Evolutionary conservation across 35 echinoderm and acorn worm genomes (phyloP).

Genomic region (Stichopus chloronotus): DNA sequence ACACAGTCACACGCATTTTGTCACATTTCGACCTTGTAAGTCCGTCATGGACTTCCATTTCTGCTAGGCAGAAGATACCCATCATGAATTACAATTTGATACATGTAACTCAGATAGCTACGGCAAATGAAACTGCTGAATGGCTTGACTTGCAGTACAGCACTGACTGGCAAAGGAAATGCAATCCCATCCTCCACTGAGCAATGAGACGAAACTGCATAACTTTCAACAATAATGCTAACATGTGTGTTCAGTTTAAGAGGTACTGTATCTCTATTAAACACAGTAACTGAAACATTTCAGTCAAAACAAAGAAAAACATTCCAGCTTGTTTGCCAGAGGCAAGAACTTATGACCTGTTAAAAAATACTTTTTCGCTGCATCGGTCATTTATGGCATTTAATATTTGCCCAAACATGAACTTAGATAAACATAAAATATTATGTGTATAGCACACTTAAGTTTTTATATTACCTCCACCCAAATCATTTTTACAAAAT

Average conservation of each 20-base stretch:
- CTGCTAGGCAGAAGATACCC: background rate
- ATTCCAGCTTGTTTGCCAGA: background rate
- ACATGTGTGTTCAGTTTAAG: constrained; percentile 6
- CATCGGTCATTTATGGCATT: background rate
- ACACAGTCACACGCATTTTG: background rate
- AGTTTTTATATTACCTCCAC: background rate
- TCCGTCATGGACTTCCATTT: background rate
- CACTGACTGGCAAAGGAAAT: background rate
- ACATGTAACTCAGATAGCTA: background rate
- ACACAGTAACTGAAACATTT: constrained; percentile 10
- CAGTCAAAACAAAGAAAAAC: background rate
- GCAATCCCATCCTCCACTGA: background rate
- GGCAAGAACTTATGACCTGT: background rate
- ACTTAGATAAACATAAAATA: background rate
- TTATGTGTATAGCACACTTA: constrained; percentile 20
- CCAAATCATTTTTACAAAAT: background rate
- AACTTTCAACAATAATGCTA: background rate
- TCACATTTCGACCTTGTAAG: background rate
- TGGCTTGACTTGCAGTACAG: background rate
- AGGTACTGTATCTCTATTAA: background rate
- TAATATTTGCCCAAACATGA: background rate
- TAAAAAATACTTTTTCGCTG: background rate
- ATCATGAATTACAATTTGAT: background rate
- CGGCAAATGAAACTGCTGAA: background rate
- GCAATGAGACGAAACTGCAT: background rate